Percentiles rank a stretch among this genome's conserved stretches.
phyloP scores from a whole-genome alignment of 1,140 invertebrate genomes.

The Hyposmocoma kahamanoa region DNA sequence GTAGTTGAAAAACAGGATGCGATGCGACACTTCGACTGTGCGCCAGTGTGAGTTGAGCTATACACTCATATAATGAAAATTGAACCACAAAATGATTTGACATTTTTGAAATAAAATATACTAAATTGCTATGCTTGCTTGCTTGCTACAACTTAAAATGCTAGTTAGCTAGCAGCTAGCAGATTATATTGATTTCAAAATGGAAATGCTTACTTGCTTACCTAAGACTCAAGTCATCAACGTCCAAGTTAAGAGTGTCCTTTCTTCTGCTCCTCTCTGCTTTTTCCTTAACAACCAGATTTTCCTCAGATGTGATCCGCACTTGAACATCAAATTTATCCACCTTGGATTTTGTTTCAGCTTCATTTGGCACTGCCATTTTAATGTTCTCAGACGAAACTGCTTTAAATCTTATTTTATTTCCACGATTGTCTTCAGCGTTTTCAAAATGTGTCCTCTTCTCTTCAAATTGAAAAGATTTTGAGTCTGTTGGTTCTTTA shows the following conservation, averaged over 20 bases:
- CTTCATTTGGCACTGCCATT: conserved; percentile 62
- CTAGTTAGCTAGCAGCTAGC: too few species aligned
- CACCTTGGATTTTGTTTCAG: conserved; percentile 47
- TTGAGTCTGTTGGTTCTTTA: conserved; percentile 19
- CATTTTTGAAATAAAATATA: too few species aligned
- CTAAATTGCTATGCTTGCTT: too few species aligned
- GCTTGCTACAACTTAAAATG: too few species aligned
- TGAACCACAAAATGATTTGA: too few species aligned
- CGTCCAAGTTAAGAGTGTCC: conserved; percentile 74
- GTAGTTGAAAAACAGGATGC: too few species aligned
- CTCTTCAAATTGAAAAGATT: conserved; percentile 37
- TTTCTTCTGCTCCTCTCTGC: conserved; percentile 46
- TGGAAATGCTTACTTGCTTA: too few species aligned
- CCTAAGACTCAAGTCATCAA: conserved; percentile 75
- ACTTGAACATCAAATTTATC: conserved; percentile 71
- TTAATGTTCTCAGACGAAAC: conserved; percentile 52
- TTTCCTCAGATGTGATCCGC: conserved; percentile 63
- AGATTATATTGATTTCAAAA: too few species aligned
- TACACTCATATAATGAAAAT: too few species aligned
- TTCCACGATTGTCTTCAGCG: conserved; percentile 29
- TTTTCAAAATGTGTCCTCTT: conserved; percentile 43
- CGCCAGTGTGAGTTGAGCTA: too few species aligned
- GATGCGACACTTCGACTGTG: too few species aligned
- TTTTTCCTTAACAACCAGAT: conserved; percentile 51
- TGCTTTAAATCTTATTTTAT: conserved; percentile 40